Conservation (phyloP, 64 coral and sea anemone species). For the Montipora foliosa region DNA sequence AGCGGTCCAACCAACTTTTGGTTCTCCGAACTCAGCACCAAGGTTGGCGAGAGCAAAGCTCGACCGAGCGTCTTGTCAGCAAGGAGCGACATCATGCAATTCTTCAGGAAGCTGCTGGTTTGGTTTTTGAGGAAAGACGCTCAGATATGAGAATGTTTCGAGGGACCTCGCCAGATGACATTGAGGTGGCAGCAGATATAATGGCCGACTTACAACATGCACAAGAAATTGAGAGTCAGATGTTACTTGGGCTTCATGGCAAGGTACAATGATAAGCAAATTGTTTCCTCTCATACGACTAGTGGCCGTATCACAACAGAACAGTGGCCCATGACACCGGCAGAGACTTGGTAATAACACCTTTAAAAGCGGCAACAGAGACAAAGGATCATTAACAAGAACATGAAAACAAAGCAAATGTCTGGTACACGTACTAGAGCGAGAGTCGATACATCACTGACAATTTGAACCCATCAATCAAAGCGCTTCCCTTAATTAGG, state of each 20-base stretch:
- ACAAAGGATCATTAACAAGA: too few species aligned
- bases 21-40: slow-evolving; percentile 90
- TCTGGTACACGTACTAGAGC: too few species aligned
- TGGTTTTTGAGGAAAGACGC: slow-evolving; percentile 84
- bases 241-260: slow-evolving; percentile 57
- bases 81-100: slow-evolving; percentile 71
- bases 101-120: slow-evolving; percentile 88
- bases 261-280: slow-evolving; percentile 52
- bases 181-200: slow-evolving; percentile 67
- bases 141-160: slow-evolving; percentile 58
- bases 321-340: too few species aligned
- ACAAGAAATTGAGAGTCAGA: slow-evolving; percentile 84
- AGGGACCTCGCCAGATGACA: slow-evolving; percentile 55
- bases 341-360: too few species aligned
- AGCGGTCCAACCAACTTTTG: slow-evolving; percentile 91
- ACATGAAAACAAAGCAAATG: too few species aligned
- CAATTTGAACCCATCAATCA: too few species aligned
- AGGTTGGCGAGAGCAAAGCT: slow-evolving; percentile 85
- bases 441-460: too few species aligned
- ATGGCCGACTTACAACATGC: slow-evolving; percentile 83
- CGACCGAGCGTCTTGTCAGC: slow-evolving; percentile 69
- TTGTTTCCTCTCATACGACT: too few species aligned
- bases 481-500: too few species aligned
- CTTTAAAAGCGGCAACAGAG: too few species aligned
- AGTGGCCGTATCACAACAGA: too few species aligned